These are phyloP conservation scores for Drosophila nigromelanica DNA, from an alignment of 1,140 invertebrate genomes.

Conservation along the genomic window DNA sequence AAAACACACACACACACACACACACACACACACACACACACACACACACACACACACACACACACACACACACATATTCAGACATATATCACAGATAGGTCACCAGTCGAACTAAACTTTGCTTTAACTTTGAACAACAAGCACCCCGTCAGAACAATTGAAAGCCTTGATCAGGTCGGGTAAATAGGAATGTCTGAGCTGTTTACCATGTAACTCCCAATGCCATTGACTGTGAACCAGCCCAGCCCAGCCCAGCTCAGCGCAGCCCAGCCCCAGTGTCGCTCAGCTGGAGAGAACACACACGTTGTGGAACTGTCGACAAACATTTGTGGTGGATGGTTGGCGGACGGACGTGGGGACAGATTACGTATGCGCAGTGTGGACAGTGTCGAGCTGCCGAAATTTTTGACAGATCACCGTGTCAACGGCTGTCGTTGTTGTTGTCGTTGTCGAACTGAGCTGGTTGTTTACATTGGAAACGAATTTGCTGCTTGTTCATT, in stretches of 20 bases:
- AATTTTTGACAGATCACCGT: slow-evolving; percentile 75
- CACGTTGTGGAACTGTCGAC: slow-evolving; percentile 4
- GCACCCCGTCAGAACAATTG: background rate
- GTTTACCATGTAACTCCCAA: slow-evolving; percentile 45
- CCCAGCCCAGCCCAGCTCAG: slow-evolving; percentile 4
- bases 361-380: slow-evolving; percentile 37
- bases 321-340: slow-evolving; percentile 8
- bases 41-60: slow-evolving; percentile 14
- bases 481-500: slow-evolving; percentile 42
- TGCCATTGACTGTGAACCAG: slow-evolving; percentile 32
- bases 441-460: slow-evolving; percentile 22
- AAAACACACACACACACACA: too few relatives aligned
- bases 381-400: slow-evolving; percentile 51
- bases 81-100: too few relatives aligned
- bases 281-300: slow-evolving; percentile 18
- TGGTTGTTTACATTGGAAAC: slow-evolving; percentile 50
- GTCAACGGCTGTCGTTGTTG: slow-evolving; percentile 45
- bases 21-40: slow-evolving; percentile 11
- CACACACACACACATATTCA: background rate
- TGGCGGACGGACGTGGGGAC: slow-evolving; percentile 3
- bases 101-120: background rate
- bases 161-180: slow-evolving; percentile 1
- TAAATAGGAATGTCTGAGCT: slow-evolving; percentile 13
- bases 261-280: background rate
- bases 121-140: background rate